A percentile compares a stretch with the other conserved stretches of the same genome.
Conservation (phyloP, 2,797 vertebrate species). For the Tauraco hartlaubi region DNA sequence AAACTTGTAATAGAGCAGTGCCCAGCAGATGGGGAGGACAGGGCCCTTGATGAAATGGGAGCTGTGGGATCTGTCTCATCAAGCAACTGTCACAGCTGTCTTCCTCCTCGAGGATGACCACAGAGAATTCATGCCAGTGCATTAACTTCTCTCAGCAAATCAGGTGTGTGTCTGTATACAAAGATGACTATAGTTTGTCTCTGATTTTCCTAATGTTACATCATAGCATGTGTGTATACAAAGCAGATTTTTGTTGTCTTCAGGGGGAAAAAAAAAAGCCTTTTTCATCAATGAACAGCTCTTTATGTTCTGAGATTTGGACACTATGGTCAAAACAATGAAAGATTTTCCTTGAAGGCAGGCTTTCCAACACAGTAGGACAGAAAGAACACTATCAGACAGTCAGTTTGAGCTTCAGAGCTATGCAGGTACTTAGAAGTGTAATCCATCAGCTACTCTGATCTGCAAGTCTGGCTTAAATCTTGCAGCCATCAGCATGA, state of each 20-base stretch:
- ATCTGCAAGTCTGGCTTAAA: slow-evolving; percentile 65
- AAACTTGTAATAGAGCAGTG: neutral
- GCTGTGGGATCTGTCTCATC: neutral
- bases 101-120: neutral
- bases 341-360: slow-evolving; percentile 37
- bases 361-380: slow-evolving; percentile 5
- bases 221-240: neutral
- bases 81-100: neutral
- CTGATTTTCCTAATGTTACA: neutral
- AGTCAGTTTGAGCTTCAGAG: slow-evolving; percentile 45
- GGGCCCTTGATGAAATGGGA: neutral
- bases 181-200: neutral
- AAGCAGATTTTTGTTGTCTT: neutral
- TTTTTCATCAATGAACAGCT: neutral
- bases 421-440: slow-evolving; percentile 53
- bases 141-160: neutral
- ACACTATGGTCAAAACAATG: neutral
- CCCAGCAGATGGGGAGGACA: neutral
- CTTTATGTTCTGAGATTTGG: neutral
- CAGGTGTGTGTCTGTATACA: neutral
- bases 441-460: slow-evolving; percentile 53
- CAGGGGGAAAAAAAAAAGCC: neutral
- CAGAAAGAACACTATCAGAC: slow-evolving; percentile 16
- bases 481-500: slow-evolving; percentile 65
- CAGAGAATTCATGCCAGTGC: neutral